Evolutionary conservation across 1,140 invertebrate species (phyloP), one percentile per base, ranked within the genome.

Genomic region (Pseudomyrmex gracilis): DNA sequence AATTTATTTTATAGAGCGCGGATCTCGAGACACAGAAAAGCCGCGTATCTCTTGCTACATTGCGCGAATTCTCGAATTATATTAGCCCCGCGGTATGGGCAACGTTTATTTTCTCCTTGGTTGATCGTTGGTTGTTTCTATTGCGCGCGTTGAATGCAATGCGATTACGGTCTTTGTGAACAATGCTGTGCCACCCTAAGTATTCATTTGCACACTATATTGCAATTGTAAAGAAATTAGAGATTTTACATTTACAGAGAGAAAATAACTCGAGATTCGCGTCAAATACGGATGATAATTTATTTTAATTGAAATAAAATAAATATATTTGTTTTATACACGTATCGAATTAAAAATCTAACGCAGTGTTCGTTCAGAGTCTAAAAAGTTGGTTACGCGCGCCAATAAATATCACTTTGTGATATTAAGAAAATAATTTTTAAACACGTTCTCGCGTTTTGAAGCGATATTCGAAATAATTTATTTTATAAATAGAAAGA

Each of bases 1-100:
- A 86, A 90, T 85, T 85, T 88, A 90, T 89, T 92, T 80, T 90
- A 85, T 87, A 90, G 87, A 89, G 86, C 13, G 13, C 1, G 13
- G 80, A n/a, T 80, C 87, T 74, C 67, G 80, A 85, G 86, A 84
- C 90, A 84, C 90, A 78, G 86, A 68, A 13, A 86, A 84, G 83
- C 84, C 90, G 77, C 83, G 88, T 87, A 87, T 77, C 84, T 45
- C 51, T 58, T 10, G 86, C 85, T 68, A 74, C 85, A 88, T 90
- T 89, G 74, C 82, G 70, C 86, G 87, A 87, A 61, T 87, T 84
- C 84, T 73, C 84, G 87, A 84, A 90, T 91, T 91, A 90, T 88
- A 89, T 90, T 68, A 67, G 67, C 47, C 51, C 51, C 7, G 9
- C 17, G 22, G 9, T 15, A 15, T 5, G 34, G 7, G 5, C 66